A percentile compares a stretch with the other conserved stretches of the same genome.
Conservation (phyloP, 2,113 vertebrate species). For the Scomber colias region DNA sequence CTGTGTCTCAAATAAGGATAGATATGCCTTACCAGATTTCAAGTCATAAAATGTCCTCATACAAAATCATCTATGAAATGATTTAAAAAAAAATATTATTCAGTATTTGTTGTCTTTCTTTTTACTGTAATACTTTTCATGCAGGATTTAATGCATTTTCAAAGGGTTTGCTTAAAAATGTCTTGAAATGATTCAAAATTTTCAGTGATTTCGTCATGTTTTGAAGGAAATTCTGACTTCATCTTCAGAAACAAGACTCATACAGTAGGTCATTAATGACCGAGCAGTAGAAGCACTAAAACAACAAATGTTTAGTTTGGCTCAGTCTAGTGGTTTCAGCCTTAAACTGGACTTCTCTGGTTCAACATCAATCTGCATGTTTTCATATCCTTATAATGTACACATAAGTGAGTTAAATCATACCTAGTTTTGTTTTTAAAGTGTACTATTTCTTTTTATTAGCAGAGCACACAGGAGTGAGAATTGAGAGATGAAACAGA, state of each 20-base stretch:
- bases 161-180: background rate
- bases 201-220: slow-evolving; percentile 13
- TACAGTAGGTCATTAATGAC: slow-evolving; percentile 55
- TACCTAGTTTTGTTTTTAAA: slow-evolving; percentile 9
- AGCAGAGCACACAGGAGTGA: background rate
- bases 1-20: background rate
- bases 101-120: no score
- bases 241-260: slow-evolving; percentile 35
- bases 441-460: slow-evolving; percentile 11
- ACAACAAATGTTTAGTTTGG: slow-evolving; percentile 76
- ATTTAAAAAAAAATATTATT: no score
- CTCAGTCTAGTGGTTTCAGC: slow-evolving; percentile 42
- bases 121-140: background rate
- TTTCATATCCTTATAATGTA: background rate
- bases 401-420: slow-evolving; percentile 22
- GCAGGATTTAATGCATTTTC: background rate
- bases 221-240: slow-evolving; percentile 62
- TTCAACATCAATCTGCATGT: slow-evolving; percentile 13
- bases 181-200: slow-evolving; percentile 8
- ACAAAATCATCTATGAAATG: no score
- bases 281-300: slow-evolving; percentile 63
- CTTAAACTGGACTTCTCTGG: slow-evolving; percentile 39
- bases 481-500: background rate
- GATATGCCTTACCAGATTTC: background rate
- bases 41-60: no score